Conservation (phyloP, 2,797 vertebrate genomes). For the Remorina albescens region DNA sequence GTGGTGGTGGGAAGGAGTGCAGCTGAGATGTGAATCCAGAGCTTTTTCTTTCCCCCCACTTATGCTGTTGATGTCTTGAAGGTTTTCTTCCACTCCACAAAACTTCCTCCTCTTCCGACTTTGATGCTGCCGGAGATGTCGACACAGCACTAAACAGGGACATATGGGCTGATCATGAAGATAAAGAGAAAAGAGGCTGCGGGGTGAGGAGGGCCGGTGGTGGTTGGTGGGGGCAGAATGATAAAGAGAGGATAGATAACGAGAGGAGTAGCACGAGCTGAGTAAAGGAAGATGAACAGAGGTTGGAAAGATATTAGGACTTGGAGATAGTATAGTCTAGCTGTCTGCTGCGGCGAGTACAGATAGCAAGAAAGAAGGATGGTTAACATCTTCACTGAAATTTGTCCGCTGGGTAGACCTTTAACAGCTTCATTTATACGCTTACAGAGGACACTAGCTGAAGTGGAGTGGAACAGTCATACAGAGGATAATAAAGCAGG, state of each 20-base stretch:
- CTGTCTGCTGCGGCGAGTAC: slow-evolving; percentile 22
- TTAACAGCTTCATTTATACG: slow-evolving; percentile 40
- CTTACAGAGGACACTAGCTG: slow-evolving; percentile 23
- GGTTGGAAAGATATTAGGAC: slow-evolving; percentile 62
- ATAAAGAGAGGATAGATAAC: slow-evolving; percentile 55
- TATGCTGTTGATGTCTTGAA: slow-evolving; percentile 54
- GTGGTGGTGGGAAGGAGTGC: slow-evolving; percentile 56
- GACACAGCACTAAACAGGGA: slow-evolving; percentile 59
- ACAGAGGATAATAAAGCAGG: slow-evolving; percentile 39
- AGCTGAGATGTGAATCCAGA: slow-evolving; percentile 60
- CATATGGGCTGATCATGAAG: slow-evolving; percentile 62
- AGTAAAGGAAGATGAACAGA: slow-evolving; percentile 57
- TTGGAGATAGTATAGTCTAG: slow-evolving; percentile 44
- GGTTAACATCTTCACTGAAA: slow-evolving; percentile 42
- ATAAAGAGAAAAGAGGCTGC: slow-evolving; percentile 55
- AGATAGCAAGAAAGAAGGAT: slow-evolving; percentile 44
- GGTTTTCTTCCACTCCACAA: slow-evolving; percentile 26
- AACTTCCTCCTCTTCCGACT: slow-evolving; percentile 52
- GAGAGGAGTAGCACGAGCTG: slow-evolving; percentile 31
- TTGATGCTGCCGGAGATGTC: slow-evolving; percentile 66
- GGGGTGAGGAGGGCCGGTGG: slow-evolving; percentile 21
- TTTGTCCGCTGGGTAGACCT: slow-evolving; percentile 28
- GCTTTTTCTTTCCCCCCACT: slow-evolving; percentile 36
- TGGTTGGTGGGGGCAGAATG: neutral
- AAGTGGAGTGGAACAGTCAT: slow-evolving; percentile 17